A percentile compares a stretch with the other conserved stretches of the same genome.
Conservation (phyloP, 2,888 invertebrate genomes). For the Meteorus colon region DNA sequence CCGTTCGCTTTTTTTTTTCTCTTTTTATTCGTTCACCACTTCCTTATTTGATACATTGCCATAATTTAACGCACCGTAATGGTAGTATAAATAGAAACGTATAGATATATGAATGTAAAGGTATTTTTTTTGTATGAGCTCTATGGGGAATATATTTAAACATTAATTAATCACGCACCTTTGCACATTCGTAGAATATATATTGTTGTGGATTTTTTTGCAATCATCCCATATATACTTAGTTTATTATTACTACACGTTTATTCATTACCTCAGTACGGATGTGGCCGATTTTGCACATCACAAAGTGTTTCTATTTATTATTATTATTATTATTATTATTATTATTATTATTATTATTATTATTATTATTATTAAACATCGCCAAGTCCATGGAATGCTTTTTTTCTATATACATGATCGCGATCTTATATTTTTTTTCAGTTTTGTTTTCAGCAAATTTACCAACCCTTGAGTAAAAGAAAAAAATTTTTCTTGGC, state of each 20-base stretch:
- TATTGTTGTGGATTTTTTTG: conserved; percentile 33
- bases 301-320: no score
- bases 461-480: not conserved
- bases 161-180: conserved; percentile 29
- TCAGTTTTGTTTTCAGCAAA: not conserved
- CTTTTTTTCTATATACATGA: not conserved
- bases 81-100: not conserved
- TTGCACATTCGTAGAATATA: conserved; percentile 25
- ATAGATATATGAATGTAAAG: not conserved
- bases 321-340: no score
- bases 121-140: conserved; percentile 14
- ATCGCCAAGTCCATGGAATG: no score
- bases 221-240: conserved; percentile 27
- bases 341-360: no score
- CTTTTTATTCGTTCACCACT: conserved; percentile 45
- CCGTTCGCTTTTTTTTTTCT: conserved; percentile 31
- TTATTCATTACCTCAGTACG: not conserved
- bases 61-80: conserved; percentile 45
- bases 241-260: not conserved
- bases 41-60: conserved; percentile 62
- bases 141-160: not conserved
- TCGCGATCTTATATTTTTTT: not conserved
- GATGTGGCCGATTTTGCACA: not conserved
- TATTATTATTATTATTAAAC: no score
- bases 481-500: no score